These are phyloP conservation scores for Rhincodon typus DNA, from an alignment of 2,797 vertebrate species.

Conservation along the genomic window DNA sequence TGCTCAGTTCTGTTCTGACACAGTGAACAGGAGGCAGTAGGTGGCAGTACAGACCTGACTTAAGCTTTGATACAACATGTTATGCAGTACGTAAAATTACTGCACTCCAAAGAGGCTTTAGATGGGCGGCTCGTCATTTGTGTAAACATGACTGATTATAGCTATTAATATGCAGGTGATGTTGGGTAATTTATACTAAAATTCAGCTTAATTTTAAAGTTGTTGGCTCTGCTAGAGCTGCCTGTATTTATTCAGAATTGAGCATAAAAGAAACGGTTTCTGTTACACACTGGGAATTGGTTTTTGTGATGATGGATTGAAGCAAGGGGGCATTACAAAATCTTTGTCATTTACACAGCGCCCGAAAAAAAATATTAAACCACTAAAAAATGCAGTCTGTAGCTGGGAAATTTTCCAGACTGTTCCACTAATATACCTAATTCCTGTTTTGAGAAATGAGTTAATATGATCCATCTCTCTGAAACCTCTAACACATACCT, in stretches of 20 bases:
- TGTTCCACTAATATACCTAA: background rate
- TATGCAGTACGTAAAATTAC: background rate
- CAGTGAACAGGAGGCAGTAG: background rate
- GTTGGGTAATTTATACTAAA: conserved; percentile 32
- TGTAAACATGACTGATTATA: conserved; percentile 11
- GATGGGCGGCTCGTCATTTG: conserved; percentile 16
- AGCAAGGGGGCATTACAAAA: background rate
- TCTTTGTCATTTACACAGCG: background rate
- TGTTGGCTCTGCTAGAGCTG: background rate
- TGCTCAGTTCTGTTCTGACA: background rate
- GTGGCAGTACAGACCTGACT: background rate
- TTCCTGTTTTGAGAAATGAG: conserved; percentile 5
- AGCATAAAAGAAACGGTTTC: background rate
- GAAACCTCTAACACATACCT: background rate
- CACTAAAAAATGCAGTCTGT: background rate
- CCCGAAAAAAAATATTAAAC: background rate
- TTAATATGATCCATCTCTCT: background rate
- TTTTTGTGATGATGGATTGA: conserved; percentile 12
- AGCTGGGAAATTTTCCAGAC: background rate
- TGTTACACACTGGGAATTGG: background rate
- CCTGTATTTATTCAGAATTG: background rate
- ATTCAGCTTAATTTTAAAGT: conserved; percentile 8
- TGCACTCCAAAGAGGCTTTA: background rate
- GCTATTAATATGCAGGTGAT: conserved; percentile 33
- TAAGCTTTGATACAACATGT: background rate